Evolutionary conservation across 1,140 invertebrate species (phyloP).

Genomic region (Conus betulinus): DNA sequence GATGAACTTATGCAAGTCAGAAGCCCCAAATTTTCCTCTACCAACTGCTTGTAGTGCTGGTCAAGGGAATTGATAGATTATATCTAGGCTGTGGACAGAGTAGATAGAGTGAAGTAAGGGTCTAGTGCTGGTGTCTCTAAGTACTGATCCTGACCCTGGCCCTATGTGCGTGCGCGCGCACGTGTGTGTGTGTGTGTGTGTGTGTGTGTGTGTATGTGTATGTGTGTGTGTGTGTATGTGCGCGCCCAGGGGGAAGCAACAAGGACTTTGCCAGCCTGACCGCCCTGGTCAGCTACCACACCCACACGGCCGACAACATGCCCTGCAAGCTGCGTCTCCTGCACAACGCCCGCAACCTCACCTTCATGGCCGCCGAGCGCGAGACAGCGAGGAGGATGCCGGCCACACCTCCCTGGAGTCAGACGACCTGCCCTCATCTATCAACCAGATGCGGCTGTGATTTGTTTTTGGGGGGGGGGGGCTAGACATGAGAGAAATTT

Average conservation of each 20-base stretch:
- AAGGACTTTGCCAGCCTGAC: neutral
- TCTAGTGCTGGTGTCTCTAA: too few species aligned
- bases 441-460: neutral
- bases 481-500: neutral
- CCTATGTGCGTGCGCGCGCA: too few species aligned
- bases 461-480: neutral
- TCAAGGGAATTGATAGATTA: too few species aligned
- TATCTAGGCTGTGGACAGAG: too few species aligned
- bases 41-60: too few species aligned
- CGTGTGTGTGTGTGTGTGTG: too few species aligned
- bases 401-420: neutral
- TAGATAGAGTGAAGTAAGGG: too few species aligned
- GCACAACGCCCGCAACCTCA: conserved; percentile 9
- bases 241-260: neutral
- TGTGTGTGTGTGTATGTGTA: too few species aligned
- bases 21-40: too few species aligned
- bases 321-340: neutral
- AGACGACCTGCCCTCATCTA: neutral
- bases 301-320: neutral
- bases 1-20: too few species aligned
- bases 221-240: too few species aligned
- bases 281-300: neutral
- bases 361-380: neutral
- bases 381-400: neutral
- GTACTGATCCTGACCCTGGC: too few species aligned